A percentile compares a stretch with the other conserved stretches of the same genome.
Conservation (phyloP, 2,797 vertebrate genomes). For the Euphonia xanthogaster region DNA sequence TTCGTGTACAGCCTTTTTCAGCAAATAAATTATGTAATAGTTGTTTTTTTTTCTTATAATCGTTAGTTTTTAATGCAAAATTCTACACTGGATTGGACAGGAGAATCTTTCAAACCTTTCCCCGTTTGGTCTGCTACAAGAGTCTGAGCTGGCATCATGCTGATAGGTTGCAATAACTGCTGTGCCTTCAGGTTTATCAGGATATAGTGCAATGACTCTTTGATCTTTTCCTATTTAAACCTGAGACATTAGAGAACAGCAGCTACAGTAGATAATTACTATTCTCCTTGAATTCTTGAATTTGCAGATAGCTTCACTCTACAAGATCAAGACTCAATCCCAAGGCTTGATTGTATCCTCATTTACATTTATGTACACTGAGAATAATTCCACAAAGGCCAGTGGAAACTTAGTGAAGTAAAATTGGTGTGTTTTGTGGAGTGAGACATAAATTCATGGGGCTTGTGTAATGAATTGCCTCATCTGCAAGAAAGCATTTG, state of each 20-base stretch:
- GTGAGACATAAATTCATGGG: not conserved
- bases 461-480: conserved; percentile 29
- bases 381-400: not conserved
- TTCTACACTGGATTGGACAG: not conserved
- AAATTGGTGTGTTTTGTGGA: not conserved
- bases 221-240: conserved; percentile 4
- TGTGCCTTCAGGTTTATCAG: conserved; percentile 8
- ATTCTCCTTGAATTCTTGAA: not conserved
- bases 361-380: conserved; percentile 1
- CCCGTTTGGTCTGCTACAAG: not conserved
- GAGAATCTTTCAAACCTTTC: conserved; percentile 14
- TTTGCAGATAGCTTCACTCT: conserved; percentile 33
- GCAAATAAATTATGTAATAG: not conserved
- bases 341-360: not conserved
- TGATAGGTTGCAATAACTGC: conserved; percentile 29
- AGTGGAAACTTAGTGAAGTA: not conserved
- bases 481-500: not conserved
- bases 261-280: conserved; percentile 9
- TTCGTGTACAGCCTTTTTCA: not conserved
- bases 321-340: conserved; percentile 10
- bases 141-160: conserved; percentile 31
- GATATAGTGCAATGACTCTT: not conserved
- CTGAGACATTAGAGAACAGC: not conserved
- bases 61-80: not conserved
- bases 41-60: not conserved